These are phyloP conservation scores for Chelmon rostratus DNA, from an alignment of 2,797 vertebrate species.

Conservation along the genomic window DNA sequence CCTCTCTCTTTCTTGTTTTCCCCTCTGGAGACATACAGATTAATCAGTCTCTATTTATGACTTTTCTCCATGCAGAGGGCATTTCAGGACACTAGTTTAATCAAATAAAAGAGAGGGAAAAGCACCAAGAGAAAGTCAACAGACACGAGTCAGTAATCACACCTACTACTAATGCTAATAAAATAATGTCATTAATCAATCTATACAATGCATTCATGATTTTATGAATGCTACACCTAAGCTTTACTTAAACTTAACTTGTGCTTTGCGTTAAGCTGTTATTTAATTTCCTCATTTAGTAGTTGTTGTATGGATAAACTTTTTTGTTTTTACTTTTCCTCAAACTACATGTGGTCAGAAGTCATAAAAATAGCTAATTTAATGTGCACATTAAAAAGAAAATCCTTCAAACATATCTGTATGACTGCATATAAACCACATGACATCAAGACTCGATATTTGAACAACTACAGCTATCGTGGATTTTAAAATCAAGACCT, in stretches of 20 bases:
- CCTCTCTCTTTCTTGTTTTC: conserved; percentile 31
- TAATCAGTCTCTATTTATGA: neutral
- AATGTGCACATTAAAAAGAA: neutral
- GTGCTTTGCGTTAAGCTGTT: neutral
- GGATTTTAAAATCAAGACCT: neutral
- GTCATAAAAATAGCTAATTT: neutral
- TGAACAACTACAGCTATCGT: neutral
- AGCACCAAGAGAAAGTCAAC: neutral
- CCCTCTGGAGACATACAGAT: conserved; percentile 7
- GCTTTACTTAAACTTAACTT: neutral
- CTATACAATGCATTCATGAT: neutral
- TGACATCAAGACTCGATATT: neutral
- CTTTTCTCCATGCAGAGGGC: conserved; percentile 1
- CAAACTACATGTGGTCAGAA: neutral
- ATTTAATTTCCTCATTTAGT: neutral
- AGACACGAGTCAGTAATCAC: neutral
- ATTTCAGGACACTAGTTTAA: conserved; percentile 36
- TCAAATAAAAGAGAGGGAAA: conserved; percentile 8
- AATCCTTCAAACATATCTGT: neutral
- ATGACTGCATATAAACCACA: neutral
- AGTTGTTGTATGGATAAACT: neutral
- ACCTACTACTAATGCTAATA: too few species aligned
- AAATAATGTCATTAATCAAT: neutral
- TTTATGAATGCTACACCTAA: neutral
- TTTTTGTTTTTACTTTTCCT: neutral